Evolutionary conservation across 1,140 invertebrate species (phyloP).

Genomic region (Drosophila arizonae): DNA sequence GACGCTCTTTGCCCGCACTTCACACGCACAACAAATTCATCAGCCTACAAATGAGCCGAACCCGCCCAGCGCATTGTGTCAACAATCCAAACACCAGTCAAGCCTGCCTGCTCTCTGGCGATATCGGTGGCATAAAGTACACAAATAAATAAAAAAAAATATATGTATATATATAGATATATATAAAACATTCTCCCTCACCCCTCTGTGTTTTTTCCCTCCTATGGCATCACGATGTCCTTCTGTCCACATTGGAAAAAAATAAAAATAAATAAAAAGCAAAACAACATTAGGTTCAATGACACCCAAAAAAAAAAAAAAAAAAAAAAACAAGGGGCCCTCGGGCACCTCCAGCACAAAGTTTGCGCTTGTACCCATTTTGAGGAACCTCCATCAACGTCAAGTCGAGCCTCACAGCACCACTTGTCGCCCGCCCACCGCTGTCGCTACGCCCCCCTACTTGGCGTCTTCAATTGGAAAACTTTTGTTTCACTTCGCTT

Average conservation of each 20-base stretch:
- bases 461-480: conserved; percentile 67
- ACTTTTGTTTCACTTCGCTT: conserved; percentile 72
- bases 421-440: neutral
- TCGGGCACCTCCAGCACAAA: conserved; percentile 36
- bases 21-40: conserved; percentile 44
- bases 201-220: neutral
- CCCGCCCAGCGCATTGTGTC: conserved; percentile 43
- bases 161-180: conserved; percentile 78
- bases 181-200: conserved; percentile 51
- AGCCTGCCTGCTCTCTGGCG: conserved; percentile 18
- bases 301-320: conserved; percentile 61
- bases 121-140: conserved; percentile 72
- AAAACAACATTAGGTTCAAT: conserved; percentile 77
- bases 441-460: too few relatives aligned
- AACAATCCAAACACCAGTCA: conserved; percentile 53
- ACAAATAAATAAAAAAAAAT: conserved; percentile 72
- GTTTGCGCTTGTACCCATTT: conserved; percentile 41
- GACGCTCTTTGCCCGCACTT: conserved; percentile 35
- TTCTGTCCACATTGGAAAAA: conserved; percentile 19
- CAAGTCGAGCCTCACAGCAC: conserved; percentile 46
- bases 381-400: conserved; percentile 67
- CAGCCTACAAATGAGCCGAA: conserved; percentile 37
- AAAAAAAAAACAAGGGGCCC: conserved; percentile 56
- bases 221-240: conserved; percentile 7
- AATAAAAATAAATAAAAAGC: conserved; percentile 46